Evolutionary conservation across 2,888 invertebrate genomes (phyloP).

Genomic region (Smittia sp.): DNA sequence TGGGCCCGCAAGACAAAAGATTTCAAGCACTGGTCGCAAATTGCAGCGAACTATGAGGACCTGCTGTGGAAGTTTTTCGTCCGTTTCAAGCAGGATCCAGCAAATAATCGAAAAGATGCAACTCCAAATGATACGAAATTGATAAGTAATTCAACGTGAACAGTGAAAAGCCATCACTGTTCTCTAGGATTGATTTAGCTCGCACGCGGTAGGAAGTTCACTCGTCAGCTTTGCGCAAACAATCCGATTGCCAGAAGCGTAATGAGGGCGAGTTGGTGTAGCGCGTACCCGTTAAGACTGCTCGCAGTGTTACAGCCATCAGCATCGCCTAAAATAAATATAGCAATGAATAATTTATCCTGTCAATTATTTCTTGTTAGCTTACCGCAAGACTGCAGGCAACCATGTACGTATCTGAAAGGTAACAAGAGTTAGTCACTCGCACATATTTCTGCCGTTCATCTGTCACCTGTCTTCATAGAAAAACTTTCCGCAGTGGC

Average conservation of each 20-base stretch:
- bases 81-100: no score
- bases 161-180: not conserved
- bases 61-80: no score
- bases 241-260: no score
- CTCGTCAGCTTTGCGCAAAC: not conserved
- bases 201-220: not conserved
- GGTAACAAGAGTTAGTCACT: not conserved
- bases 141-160: not conserved
- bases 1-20: no score
- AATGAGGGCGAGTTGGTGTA: no score
- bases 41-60: no score
- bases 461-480: conserved; percentile 71
- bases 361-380: not conserved
- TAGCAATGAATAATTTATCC: not conserved
- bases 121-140: not conserved
- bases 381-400: conserved; percentile 62
- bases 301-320: conserved; percentile 37
- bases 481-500: conserved; percentile 94
- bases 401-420: conserved; percentile 80
- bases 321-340: conserved; percentile 19
- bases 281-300: no score
- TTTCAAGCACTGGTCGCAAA: no score
- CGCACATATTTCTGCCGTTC: not conserved
- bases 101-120: no score
- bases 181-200: no score